Evolutionary conservation across 2,888 invertebrate genomes (phyloP), one percentile per base, ranked within the genome.

Genomic region (Aleiodes alternator): DNA sequence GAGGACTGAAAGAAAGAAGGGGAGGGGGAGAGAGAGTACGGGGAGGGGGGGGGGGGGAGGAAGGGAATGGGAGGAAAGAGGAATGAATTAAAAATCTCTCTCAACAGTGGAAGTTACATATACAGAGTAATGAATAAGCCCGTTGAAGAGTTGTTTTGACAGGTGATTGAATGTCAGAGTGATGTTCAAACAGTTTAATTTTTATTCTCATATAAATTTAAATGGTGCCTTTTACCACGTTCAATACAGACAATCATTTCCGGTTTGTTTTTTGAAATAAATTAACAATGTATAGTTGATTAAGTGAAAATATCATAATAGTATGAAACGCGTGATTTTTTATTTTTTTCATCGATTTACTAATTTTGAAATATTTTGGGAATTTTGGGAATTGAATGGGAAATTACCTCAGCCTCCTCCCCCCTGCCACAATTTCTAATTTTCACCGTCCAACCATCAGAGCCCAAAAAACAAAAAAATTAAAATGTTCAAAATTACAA

Each of bases 71-170:
- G 9, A 43, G 11, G 7, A 43, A 43, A 8, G 7, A 43, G 11
- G 11, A 43, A 9, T 7, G 43, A 43, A 64, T 64, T 64, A 48
- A 48, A 64, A 72, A 72, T 75, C 75, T n/a, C 61, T 11, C 43
- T 64, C 64, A 43, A 64, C 64, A 64, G 64, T 64, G 43, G 43
- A 64, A 43, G 64, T 64, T 48, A 43, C 64, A 64, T 64, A 64
- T 48, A 31, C 68, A 68, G 11, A 8, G 8, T 34, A 31, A 68
- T 68, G 51, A 68, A 68, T 68, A 51, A 68, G 9, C 51, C 4
- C 31, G 29, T 68, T 68, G 53, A 68, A 31, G 51, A 43, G 61
- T 64, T 72, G 76, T 69, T 76, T 76, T 69, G 69, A 69, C 72
- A 72, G 29, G 56, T 48, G 12, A 61, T 55, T 69, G 48, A 68